Percentiles rank a stretch among this genome's conserved stretches.
These are phyloP conservation scores for Xiphophorus birchmanni DNA, from an alignment of 2,797 vertebrate species.

Conservation along the genomic window DNA sequence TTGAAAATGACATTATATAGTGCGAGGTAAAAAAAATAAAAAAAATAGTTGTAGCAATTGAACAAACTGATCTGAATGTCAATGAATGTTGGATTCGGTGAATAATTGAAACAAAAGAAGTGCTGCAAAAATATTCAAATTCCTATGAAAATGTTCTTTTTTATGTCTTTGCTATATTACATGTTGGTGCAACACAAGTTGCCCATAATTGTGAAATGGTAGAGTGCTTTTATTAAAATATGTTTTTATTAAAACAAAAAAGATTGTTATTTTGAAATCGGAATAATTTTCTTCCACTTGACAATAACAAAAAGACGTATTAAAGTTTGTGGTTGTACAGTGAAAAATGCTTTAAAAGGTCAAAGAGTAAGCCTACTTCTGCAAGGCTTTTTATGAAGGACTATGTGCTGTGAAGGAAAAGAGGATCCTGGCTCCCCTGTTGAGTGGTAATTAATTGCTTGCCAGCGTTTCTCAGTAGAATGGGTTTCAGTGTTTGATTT, in stretches of 20 bases:
- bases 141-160: not conserved
- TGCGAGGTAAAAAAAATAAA: not conserved
- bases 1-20: conserved; percentile 37
- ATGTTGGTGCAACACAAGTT: not conserved
- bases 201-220: not conserved
- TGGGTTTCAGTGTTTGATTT: conserved; percentile 1
- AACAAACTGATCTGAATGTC: conserved; percentile 1
- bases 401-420: not conserved
- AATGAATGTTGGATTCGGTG: not conserved
- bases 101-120: conserved; percentile 21
- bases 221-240: not conserved
- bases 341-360: not conserved
- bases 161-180: not conserved
- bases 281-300: not conserved
- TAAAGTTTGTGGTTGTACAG: not conserved
- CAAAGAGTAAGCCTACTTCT: not conserved
- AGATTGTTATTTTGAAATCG: not conserved
- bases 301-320: not conserved
- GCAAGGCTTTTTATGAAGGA: not conserved
- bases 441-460: not conserved
- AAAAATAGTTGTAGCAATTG: not conserved
- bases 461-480: not conserved
- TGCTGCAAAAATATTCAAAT: not conserved
- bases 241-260: not conserved
- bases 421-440: not conserved